Base-by-base conservation (phyloP, 2,888 invertebrate genomes). In the Limnephilus lunatus region DNA sequence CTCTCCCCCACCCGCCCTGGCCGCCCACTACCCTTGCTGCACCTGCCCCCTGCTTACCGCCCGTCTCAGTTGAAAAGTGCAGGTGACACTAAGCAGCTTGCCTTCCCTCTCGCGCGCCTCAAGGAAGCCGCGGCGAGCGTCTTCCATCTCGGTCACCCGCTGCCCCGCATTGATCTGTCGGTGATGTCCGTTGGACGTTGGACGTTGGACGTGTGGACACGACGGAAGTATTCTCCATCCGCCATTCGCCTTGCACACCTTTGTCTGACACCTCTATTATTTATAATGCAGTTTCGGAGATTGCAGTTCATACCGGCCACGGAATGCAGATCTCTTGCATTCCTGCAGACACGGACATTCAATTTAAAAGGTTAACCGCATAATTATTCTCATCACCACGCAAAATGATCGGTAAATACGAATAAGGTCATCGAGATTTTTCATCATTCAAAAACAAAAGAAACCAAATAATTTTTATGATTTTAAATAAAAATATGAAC, bases 161-260 rank as follows among this genome's bases (percentile, higher is more conserved):
- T 95, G 95, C 95, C 95, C 95, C 94, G 95, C 95, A 95, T 96
- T 96, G 96, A 96, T 96, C 96, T 95, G 95, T 94, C 95, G 95
- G 94, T 95, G 95, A 95, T 93, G 94, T 93, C 95, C 95, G 94
- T 95, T 94, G 95, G 95, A 94, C 95, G 95, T 93, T 93, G 94
- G 93, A 95, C 95, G 94, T 95, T 94, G 95, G 95, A 94, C 95
- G 94, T 93, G 91, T 82, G 91, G 91, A 91, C 91, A 91, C 85
- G 91, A 39, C 44, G 88, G 90, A 83, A 83, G 83, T 83, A 83
- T 83, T 83, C 53, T 19, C 68, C 68, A n/a, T 68, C 25, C 68
- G 25, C 68, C n/a, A 68, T 68, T 68, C 83, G 19, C 15, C 83
- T 25, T 48, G 85, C 85, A 86, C 85, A 86, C 85, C 83, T 83